Base-by-base conservation (phyloP, 92 coral and sea anemone genomes). In the Ricordea florida region DNA sequence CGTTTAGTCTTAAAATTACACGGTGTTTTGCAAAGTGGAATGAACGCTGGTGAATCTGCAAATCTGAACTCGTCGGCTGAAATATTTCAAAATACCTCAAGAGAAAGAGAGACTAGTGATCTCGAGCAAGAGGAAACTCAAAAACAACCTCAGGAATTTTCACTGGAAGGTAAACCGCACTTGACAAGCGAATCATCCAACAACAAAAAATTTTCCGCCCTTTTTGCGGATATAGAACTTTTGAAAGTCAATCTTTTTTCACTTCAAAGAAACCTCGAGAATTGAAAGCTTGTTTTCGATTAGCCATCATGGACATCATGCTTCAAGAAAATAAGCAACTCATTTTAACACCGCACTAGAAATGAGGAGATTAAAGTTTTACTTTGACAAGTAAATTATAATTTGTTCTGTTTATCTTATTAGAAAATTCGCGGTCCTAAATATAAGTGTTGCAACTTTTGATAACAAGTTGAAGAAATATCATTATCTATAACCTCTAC, bases 161-260 rank as follows among this genome's bases (percentile, higher is more conserved):
- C 33, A 35, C 31, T 10, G 5, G 64, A 17, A 53, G 63, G 25
- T 25, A 40, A 40, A 14, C 22, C 6, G 35, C 25, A 20, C 21
- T 55, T 65, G 3, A 13, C 36, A 37, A 42, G 56, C 8, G 11
- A 49, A 2, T 22, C 27, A 24, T 43, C 40, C 21, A 31, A 22
- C 9, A 30, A 41, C 21, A 27, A 32, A 27, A 55, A 55, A 28
- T 70, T 53, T 13, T 70, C 77, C 40, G 43, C 21, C 3, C 66
- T 70, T 1, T 23, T 70, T 38, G 20, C 77, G 17, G 65, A 70
- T 70, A 53, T 70, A 21, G 77, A 70, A 28, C 51, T 70, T 10
- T 17, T 70, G 53, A 70, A 55, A 55, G 31, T 27, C 66, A 70
- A 70, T 53, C 77, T 70, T 28, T 63, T 70, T n/a, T 57, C 77